phyloP scores from a whole-genome alignment of 64 coral and sea anemone species.

The Stylophora pistillata region DNA sequence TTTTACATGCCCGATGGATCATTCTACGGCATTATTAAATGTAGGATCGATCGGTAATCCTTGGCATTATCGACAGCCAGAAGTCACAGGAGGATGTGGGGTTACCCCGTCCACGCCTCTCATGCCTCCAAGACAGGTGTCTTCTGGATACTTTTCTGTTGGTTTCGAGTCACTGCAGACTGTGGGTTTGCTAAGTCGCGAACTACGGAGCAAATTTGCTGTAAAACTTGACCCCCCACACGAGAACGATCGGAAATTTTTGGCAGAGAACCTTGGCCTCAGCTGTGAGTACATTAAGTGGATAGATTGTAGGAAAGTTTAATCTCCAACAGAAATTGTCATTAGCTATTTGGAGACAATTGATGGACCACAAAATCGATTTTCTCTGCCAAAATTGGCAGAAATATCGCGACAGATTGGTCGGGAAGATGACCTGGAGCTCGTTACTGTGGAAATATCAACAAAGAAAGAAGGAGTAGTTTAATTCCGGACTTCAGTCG shows the following conservation, averaged over 20 bases:
- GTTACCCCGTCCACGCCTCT: background rate
- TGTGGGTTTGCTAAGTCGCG: background rate
- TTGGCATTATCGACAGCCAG: background rate
- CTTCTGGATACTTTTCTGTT: conserved; percentile 24
- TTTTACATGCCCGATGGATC: background rate
- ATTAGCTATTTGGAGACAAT: background rate
- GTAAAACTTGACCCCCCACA: conserved; percentile 18
- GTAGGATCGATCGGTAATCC: background rate
- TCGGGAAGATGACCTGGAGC: background rate
- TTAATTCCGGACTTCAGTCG: background rate
- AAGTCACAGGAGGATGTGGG: background rate
- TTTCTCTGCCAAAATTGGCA: background rate
- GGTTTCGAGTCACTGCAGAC: conserved; percentile 15
- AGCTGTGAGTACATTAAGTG: background rate
- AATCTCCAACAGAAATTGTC: conserved; percentile 5
- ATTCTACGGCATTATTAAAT: background rate
- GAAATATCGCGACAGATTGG: background rate
- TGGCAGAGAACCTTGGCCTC: conserved; percentile 11
- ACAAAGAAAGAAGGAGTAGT: background rate
- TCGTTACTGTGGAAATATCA: background rate
- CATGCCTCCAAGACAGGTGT: background rate
- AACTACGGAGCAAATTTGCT: conserved; percentile 12
- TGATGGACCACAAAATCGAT: background rate
- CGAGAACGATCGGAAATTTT: conserved; percentile 11
- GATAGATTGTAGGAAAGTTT: background rate